A percentile compares a stretch with the other conserved stretches of the same genome.
Conservation (phyloP, 2,797 vertebrate genomes). For the Cossypha heuglini region DNA sequence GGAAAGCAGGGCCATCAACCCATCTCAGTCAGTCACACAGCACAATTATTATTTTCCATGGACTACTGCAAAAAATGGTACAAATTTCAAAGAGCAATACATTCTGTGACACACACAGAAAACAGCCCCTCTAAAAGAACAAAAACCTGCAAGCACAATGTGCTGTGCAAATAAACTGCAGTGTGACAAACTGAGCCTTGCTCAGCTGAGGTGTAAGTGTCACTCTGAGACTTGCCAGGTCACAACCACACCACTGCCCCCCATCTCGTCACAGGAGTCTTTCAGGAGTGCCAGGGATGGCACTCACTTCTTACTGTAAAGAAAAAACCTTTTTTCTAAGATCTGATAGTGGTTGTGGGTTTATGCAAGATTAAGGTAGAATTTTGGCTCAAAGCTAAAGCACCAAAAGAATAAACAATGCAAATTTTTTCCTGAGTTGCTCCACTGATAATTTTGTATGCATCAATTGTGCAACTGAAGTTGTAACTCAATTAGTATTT, state of each 20-base stretch:
- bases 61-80: not conserved
- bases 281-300: not conserved
- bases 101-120: not conserved
- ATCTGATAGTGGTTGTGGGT: not conserved
- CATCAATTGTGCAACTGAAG: not conserved
- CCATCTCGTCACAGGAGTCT: not conserved
- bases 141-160: not conserved
- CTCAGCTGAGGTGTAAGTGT: not conserved
- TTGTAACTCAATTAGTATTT: constrained; percentile 36
- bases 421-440: not conserved
- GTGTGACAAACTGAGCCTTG: not conserved
- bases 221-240: not conserved
- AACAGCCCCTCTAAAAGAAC: not conserved
- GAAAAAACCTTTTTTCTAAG: not conserved
- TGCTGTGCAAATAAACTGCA: not conserved
- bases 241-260: not conserved
- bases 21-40: not conserved
- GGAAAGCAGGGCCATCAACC: not conserved
- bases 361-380: not conserved
- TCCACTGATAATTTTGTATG: not conserved
- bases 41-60: not conserved
- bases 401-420: not conserved
- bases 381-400: not conserved
- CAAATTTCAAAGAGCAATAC: not conserved
- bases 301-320: not conserved